A percentile compares a stretch with the other conserved stretches of the same genome.
Evolutionary conservation across 2,888 invertebrate genomes (phyloP).

Genomic region (Netelia virgata): DNA sequence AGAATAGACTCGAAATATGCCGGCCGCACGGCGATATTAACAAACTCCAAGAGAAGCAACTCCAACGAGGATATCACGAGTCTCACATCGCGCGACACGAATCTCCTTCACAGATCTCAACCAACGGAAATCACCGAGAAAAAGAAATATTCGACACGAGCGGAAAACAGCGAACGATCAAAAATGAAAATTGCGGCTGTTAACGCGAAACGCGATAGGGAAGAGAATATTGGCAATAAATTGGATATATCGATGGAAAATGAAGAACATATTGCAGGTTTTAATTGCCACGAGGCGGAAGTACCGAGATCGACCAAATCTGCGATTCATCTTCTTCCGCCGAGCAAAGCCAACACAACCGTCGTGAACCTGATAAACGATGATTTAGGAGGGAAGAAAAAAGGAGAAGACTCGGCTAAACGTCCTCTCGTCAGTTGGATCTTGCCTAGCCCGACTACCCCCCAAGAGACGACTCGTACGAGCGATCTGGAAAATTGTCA

Average conservation of each 20-base stretch:
- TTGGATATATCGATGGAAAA: background rate
- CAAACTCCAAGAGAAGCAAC: conserved; percentile 83
- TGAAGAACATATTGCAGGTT: background rate
- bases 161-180: background rate
- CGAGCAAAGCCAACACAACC: conserved; percentile 66
- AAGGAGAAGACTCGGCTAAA: background rate
- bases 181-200: background rate
- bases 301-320: conserved; percentile 32
- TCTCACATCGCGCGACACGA: conserved; percentile 42
- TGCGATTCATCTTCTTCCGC: conserved; percentile 56
- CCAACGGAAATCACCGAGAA: conserved; percentile 63
- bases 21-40: conserved; percentile 43
- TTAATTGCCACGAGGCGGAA: conserved; percentile 41
- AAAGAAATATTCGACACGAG: conserved; percentile 16
- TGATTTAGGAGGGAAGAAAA: background rate
- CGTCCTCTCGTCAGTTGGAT: conserved; percentile 21
- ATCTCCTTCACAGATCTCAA: conserved; percentile 69
- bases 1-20: conserved; percentile 60
- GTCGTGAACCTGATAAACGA: conserved; percentile 68
- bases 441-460: background rate
- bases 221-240: background rate
- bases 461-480: background rate
- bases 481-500: conserved; percentile 1
- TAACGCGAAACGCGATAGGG: background rate
- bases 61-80: conserved; percentile 86